Base-by-base conservation (phyloP, 2,888 invertebrate species). In the Lepetodrilus schrolli region DNA sequence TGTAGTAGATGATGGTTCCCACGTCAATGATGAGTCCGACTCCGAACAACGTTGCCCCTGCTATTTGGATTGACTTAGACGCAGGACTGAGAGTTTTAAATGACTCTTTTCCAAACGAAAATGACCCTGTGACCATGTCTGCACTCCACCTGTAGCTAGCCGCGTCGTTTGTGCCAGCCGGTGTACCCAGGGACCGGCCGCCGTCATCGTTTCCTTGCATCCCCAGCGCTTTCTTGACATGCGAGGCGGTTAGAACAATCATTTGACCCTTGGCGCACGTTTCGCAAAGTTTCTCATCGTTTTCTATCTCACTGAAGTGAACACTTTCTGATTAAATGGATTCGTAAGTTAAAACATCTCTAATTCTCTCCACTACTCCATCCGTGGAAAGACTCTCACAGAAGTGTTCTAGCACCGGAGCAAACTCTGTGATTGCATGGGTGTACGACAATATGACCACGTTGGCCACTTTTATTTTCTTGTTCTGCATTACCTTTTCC, bases 221-320 rank as follows among this genome's bases (percentile, higher is more conserved):
- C 26, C 17, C 4, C 1, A 58, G 21, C 5, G 58, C 58, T 58
- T 58, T 34, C 58, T 58, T 26, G 2, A 58, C 58, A 30, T 34
- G 58, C 2, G 34, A 34, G 7, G 58, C 58, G 17, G 58, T 58
- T 8, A 34, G 30, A 1, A 58, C 58, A n/a, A 58, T 58, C 30
- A 17, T 58, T 4, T 58, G 58, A 13, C 58, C 58, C 17, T 58
- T 58, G 26, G 58, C 58, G 30, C 58, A 58, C 34, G 58, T 58
- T 17, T 58, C 58, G 34, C 58, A 58, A 4, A 58, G 34, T 23
- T 58, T 30, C 8, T 17, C n/a, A n/a, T n/a, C 58, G 30, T 30
- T 58, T 7, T 26, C 30, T n/a, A 58, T 58, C 30, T 34, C 58
- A 8, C 8, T 30, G 21, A 58, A 58, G 13, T 34, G 26, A 17